Evolutionary conservation across 2,797 vertebrate species (phyloP), one percentile per base, ranked within the genome.

Genomic region (Parotocinclus haroldoi): DNA sequence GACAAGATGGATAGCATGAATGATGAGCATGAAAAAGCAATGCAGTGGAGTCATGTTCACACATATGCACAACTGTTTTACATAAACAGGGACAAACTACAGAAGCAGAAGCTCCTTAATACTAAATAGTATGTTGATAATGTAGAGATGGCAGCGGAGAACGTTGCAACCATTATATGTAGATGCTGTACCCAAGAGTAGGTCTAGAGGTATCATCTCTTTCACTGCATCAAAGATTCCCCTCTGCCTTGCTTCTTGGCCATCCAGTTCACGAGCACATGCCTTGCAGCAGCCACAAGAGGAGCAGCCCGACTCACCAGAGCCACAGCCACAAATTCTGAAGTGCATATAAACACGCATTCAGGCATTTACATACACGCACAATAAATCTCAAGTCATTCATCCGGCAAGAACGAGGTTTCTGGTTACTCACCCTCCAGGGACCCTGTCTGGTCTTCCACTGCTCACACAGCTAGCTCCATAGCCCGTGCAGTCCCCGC

Each of bases 171-270:
- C 42, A 9, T n/a, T 36, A 44, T 16, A 59, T 45, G 51, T 48
- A 11, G 17, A 48, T 17, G 73, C 78, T 75, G 85, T 94, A 98
- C 97, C 96, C 82, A 99, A 86, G 59, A 99, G 91, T 67, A 99
- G 91, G 79, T 99, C 97, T 88, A 99, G 87, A 7, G 97, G 97
- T 80, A 99, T 99, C 96, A 99, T 99, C 84, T 99, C 97, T 84
- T 99, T 99, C 44, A 99, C 96, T 39, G 97, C 97, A 80, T 99
- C 97, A 75, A 99, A 96, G 82, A 99, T 98, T 78, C 97, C 97
- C 82, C 97, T 93, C 86, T 99, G 96, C 60, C 96, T 88, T 73
- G 96, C 97, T 72, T 99, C 97, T 78, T 97, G 96, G 66, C 97
- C 96, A 73, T 99, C 97, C 74, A 99, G 84, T 73, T 99, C 97